Evolutionary conservation across 2,888 invertebrate genomes (phyloP).

Genomic region (Salticus scenicus): DNA sequence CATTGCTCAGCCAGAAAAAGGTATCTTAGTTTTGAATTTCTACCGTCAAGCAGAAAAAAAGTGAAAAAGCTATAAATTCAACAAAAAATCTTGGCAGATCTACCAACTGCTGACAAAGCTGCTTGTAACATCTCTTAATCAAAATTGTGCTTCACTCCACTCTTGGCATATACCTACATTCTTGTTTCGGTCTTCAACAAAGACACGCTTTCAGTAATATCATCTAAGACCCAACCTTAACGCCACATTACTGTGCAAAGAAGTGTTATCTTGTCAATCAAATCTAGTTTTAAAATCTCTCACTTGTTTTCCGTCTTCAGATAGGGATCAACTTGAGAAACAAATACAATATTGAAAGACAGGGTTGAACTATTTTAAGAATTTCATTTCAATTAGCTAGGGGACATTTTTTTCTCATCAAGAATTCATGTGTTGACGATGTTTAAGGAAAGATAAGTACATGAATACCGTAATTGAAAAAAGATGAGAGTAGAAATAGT

Average conservation of each 20-base stretch:
- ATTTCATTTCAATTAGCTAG: constrained; percentile 51
- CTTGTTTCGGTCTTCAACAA: background rate
- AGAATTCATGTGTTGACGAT: background rate
- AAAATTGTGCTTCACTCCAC: background rate
- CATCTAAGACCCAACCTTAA: constrained; percentile 38
- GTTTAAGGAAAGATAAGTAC: no score
- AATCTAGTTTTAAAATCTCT: constrained; percentile 35
- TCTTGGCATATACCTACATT: constrained; percentile 12
- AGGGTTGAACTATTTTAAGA: constrained; percentile 47
- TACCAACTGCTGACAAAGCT: background rate
- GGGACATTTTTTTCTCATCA: background rate
- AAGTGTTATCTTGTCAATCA: constrained; percentile 18
- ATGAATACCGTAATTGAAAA: no score
- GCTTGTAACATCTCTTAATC: constrained; percentile 1
- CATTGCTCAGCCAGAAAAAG: background rate
- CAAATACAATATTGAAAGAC: constrained; percentile 27
- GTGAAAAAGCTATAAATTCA: no score
- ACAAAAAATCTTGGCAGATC: background rate
- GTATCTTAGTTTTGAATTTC: background rate
- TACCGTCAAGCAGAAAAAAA: background rate
- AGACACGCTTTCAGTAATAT: constrained; percentile 28
- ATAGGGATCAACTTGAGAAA: constrained; percentile 56
- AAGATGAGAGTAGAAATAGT: no score
- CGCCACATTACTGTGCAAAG: constrained; percentile 35
- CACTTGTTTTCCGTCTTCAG: constrained; percentile 1